Percentiles rank a stretch among this genome's conserved stretches.
These are phyloP conservation scores for Lagopus leucura DNA, from an alignment of 2,113 vertebrate species.

Conservation along the genomic window DNA sequence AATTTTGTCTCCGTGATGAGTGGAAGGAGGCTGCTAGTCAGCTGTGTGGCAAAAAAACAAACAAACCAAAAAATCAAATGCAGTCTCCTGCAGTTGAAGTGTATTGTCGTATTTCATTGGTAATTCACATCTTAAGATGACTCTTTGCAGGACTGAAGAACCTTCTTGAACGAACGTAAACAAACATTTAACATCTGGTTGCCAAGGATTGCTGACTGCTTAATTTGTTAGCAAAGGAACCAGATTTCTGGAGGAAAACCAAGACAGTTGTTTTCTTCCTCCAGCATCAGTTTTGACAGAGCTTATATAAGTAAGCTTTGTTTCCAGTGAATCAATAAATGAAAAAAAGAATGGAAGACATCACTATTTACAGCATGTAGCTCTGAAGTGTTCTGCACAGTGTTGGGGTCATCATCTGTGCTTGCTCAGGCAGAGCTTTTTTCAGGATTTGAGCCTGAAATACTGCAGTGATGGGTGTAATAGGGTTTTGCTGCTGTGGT, in stretches of 20 bases:
- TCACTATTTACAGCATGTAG: background rate
- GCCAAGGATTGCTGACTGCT: background rate
- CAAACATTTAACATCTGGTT: background rate
- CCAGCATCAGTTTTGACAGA: background rate
- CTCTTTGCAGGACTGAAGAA: background rate
- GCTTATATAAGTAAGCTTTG: background rate
- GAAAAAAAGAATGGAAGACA: background rate
- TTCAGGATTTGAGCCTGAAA: background rate
- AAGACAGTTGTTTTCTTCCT: background rate
- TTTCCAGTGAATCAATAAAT: background rate
- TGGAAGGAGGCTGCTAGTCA: background rate
- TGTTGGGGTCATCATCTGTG: fast-evolving
- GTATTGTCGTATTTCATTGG: background rate
- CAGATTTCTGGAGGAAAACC: background rate
- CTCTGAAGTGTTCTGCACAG: background rate
- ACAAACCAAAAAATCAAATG: background rate
- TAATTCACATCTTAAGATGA: background rate
- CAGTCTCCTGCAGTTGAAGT: background rate
- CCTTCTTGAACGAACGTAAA: background rate
- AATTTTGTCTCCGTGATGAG: background rate
- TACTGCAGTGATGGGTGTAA: background rate
- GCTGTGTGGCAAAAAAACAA: background rate
- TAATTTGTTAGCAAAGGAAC: background rate
- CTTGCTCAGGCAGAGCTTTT: background rate
- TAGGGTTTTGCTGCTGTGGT: background rate